Conservation (phyloP, 2,888 invertebrate species). For the Tachystola acroxantha region DNA sequence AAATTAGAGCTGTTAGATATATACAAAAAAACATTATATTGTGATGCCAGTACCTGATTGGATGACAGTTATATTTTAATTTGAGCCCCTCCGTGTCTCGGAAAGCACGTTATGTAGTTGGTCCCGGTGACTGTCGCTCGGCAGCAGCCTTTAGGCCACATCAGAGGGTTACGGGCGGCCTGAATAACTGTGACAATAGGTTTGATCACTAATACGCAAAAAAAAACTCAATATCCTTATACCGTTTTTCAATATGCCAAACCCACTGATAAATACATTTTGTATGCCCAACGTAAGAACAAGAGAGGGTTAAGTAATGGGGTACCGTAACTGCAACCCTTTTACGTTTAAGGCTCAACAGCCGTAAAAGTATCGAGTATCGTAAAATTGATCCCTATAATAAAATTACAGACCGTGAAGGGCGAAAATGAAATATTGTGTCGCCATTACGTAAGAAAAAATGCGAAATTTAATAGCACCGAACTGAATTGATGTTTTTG, state of each 20-base stretch:
- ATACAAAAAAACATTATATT: no score
- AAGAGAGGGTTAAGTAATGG: constrained; percentile 37
- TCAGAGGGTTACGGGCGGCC: no score
- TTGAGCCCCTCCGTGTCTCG: no score
- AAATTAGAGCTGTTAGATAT: no score
- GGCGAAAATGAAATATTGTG: constrained; percentile 61
- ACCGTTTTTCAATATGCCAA: constrained; percentile 35
- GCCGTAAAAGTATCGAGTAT: constrained; percentile 66
- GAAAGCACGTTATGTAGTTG: no score
- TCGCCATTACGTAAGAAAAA: constrained; percentile 35
- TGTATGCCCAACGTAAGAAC: constrained; percentile 31
- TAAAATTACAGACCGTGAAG: constrained; percentile 60
- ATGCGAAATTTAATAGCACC: constrained; percentile 33
- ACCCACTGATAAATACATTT: no score
- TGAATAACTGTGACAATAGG: no score
- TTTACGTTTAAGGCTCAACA: constrained; percentile 59
- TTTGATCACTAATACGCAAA: no score
- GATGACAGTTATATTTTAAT: no score
- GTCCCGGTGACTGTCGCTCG: no score
- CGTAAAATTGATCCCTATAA: constrained; percentile 64
- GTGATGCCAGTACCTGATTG: no score
- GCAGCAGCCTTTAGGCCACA: no score
- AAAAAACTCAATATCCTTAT: constrained; percentile 22
- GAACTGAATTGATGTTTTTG: constrained; percentile 18
- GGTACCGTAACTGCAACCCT: constrained; percentile 49